Evolutionary conservation across 2,888 invertebrate species (phyloP), one percentile per base, ranked within the genome.

Genomic region (Mesorhabditis belari): DNA sequence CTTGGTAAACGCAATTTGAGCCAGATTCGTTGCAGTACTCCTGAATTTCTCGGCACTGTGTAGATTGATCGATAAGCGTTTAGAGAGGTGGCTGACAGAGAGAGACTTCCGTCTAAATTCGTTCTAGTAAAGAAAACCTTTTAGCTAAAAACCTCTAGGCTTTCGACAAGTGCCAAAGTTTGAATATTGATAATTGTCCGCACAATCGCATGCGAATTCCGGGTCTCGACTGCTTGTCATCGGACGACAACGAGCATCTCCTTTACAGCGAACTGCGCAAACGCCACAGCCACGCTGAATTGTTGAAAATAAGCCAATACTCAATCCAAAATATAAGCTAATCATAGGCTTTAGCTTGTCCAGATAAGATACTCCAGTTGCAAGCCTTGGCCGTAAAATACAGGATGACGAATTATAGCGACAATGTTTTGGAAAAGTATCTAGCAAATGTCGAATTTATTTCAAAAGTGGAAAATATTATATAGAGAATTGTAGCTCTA

Each of bases 21-120:
- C 70, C 70, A 71, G 2, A 71, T 61, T 26, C 64, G 65, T 51
- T 62, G 61, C 24, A 71, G 35, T 35, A 69, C 21, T 17, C 66
- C 66, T 29, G 63, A 65, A 1, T 64, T 71, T 19, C 63, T 69
- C 9, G 55, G 63, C 6, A 71, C 21, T 44, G 66, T 64, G n/a
- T 68, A 23, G 4, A 71, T 60, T n/a, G 66, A 60, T 19, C 65
- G 64, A 6, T 56, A 58, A 25, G 61, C 62, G 1, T 62, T 53
- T 5, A 71, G 27, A 53, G 66, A 71, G 9, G 26, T 52, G 4
- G 64, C 61, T 1, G 70, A 71, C 3, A 71, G 61, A 5, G 61
- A 66, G 27, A 71, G 58, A 5, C 67, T 66, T 0, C 54, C 56
- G 21, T 61, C 67, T 64, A 62, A 65, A 54, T n/a, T 21, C 24